Evolutionary conservation across 2,888 invertebrate genomes (phyloP), one percentile per base, ranked within the genome.

Genomic region (Atethmia centrago): DNA sequence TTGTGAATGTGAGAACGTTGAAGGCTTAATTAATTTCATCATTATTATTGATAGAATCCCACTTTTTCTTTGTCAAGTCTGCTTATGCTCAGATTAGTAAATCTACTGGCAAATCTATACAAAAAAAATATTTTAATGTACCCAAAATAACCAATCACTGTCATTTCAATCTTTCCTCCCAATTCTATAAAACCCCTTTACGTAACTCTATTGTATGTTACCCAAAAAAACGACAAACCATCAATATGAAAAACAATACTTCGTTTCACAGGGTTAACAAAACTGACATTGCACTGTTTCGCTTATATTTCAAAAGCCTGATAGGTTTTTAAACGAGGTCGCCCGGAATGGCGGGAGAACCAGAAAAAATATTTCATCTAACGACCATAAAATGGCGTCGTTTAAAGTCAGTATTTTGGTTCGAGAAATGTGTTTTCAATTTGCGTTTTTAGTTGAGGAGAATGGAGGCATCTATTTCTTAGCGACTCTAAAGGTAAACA

Each of bases 291-390:
- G 66, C 49, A 71, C 66, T 69, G 79, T 77, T 79, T 84, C 66
- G 80, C 78, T 84, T 82, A 80, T 85, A 85, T 82, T 85, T 84
- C 82, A 87, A 82, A 84, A 78, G 73, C 56, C 80, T 82, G 87
- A 86, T 87, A 84, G 84, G 80, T 84, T 86, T 87, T 87, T 86
- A 85, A 86, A 82, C 80, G 87, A 72, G 87, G 80, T 82, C 86
- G 76, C 68, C 28, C 82, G 84, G 77, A 87, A 85, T 63, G 53
- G 75, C 61, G 72, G 53, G 74, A 76, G 76, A 62, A 73, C 63
- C 83, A 75, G 69, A 85, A 83, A 85, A 85, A 85, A 84, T 79
- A 72, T 84, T 74, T 71, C 76, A 67, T 74, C 76, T 85, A 87
- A 87, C 85, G 85, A 85, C 85, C 77, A 65, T 83, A 56, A 85